Percentiles rank a stretch among this genome's conserved stretches.
Conservation (phyloP, 2,888 invertebrate species). For the Dascillus cervinus region DNA sequence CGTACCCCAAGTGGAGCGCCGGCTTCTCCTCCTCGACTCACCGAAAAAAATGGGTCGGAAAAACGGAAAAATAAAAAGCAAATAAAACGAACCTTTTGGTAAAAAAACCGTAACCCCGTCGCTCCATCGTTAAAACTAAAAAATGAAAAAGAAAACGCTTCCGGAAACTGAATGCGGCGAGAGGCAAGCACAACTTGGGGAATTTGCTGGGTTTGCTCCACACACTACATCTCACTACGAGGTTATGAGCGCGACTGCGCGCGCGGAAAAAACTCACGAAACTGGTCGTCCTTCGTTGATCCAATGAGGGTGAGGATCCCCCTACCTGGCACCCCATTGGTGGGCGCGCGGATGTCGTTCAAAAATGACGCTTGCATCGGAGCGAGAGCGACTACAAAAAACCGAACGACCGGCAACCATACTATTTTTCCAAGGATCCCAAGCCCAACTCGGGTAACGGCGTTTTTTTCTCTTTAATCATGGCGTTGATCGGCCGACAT, state of each 20-base stretch:
- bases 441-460: conserved; percentile 1
- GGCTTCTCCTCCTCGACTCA: too few species aligned
- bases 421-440: conserved; percentile 29
- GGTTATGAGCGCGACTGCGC: conserved; percentile 28
- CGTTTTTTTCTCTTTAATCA: conserved; percentile 4
- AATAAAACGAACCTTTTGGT: conserved; percentile 68
- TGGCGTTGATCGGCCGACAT: conserved; percentile 16
- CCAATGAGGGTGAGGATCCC: conserved; percentile 31
- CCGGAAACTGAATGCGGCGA: conserved; percentile 15
- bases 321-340: conserved; percentile 35
- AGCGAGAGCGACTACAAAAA: conserved; percentile 16
- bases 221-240: conserved; percentile 19
- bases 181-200: conserved; percentile 16
- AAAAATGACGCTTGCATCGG: conserved; percentile 28
- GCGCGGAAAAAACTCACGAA: conserved; percentile 22
- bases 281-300: conserved; percentile 35
- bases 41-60: too few species aligned
- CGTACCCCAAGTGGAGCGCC: too few species aligned
- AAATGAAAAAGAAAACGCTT: conserved; percentile 5
- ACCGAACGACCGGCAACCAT: conserved; percentile 32
- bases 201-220: conserved; percentile 16
- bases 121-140: conserved; percentile 52
- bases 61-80: conserved; percentile 48
- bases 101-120: conserved; percentile 73
- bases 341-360: conserved; percentile 14